A percentile compares a stretch with the other conserved stretches of the same genome.
Conservation (phyloP, 2,888 invertebrate genomes). For the Salticus scenicus region DNA sequence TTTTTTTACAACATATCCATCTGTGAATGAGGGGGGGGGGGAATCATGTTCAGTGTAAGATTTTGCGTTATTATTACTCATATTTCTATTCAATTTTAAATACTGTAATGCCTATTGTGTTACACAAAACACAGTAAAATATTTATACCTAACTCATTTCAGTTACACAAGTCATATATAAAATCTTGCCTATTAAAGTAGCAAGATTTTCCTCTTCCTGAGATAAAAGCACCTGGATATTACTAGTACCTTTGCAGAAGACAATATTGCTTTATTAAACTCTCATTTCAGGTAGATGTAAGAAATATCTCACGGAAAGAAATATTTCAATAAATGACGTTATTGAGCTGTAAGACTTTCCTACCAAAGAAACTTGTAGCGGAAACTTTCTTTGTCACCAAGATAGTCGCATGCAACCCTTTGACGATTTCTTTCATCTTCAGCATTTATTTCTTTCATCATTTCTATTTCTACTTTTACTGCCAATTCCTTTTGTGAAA, state of each 20-base stretch:
- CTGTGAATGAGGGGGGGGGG: too few relatives aligned
- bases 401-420: slow-evolving; percentile 25
- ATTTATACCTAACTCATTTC: too few relatives aligned
- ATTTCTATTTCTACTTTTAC: slow-evolving; percentile 10
- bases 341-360: slow-evolving; percentile 6
- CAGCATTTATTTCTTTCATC: slow-evolving; percentile 49
- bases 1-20: too few relatives aligned
- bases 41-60: too few relatives aligned
- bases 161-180: too few relatives aligned
- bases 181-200: too few relatives aligned
- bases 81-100: too few relatives aligned
- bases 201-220: not conserved
- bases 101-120: too few relatives aligned
- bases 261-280: slow-evolving; percentile 5
- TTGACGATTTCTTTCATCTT: slow-evolving; percentile 39
- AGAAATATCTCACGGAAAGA: not conserved
- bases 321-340: slow-evolving; percentile 21
- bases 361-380: not conserved
- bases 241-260: too few relatives aligned
- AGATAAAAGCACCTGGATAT: not conserved
- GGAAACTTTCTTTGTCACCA: slow-evolving; percentile 26
- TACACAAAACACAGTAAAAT: too few relatives aligned
- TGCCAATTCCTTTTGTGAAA: not conserved
- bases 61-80: too few relatives aligned
- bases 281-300: not conserved